A percentile compares a stretch with the other conserved stretches of the same genome.
Conservation (phyloP, 2,888 invertebrate genomes). For the Caenorhabditis sinica region DNA sequence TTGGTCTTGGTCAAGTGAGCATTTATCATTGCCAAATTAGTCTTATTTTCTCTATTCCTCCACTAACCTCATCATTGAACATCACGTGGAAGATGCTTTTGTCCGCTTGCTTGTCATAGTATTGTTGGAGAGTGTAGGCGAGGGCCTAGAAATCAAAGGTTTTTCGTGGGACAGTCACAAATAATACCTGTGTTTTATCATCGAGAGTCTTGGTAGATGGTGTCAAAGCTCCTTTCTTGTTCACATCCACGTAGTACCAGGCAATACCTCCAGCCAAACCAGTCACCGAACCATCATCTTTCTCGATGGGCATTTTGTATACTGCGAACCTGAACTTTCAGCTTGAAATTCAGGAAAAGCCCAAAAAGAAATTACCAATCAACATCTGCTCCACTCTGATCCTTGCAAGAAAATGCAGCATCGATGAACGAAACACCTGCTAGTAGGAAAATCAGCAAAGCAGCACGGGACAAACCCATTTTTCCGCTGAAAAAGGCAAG, state of each 20-base stretch:
- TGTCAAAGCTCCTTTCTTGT: slow-evolving; percentile 69
- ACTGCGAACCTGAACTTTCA: slow-evolving; percentile 72
- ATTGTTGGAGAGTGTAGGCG: slow-evolving; percentile 79
- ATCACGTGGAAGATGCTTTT: slow-evolving; percentile 84
- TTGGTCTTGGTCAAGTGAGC: slow-evolving; percentile 38
- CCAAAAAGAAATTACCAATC: slow-evolving; percentile 71
- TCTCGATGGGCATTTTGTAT: slow-evolving; percentile 79
- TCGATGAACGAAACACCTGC: slow-evolving; percentile 32
- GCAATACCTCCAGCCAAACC: slow-evolving; percentile 74
- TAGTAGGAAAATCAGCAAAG: slow-evolving; percentile 36
- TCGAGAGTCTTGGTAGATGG: slow-evolving; percentile 73
- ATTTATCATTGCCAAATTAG: slow-evolving; percentile 44
- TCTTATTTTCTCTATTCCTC: slow-evolving; percentile 5
- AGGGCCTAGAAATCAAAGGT: slow-evolving; percentile 71
- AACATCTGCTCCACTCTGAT: slow-evolving; percentile 78
- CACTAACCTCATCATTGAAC: slow-evolving; percentile 90
- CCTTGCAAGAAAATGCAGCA: slow-evolving; percentile 76
- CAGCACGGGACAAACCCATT: slow-evolving; percentile 12
- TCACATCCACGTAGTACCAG: slow-evolving; percentile 79
- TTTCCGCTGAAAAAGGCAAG: slow-evolving; percentile 31
- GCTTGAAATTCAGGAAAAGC: not conserved
- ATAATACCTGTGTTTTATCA: slow-evolving; percentile 70
- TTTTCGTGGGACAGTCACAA: not conserved
- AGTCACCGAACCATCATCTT: slow-evolving; percentile 69
- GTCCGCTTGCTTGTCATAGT: slow-evolving; percentile 73